Conservation (phyloP, 2,888 invertebrate species). For the Amiota mariae region DNA sequence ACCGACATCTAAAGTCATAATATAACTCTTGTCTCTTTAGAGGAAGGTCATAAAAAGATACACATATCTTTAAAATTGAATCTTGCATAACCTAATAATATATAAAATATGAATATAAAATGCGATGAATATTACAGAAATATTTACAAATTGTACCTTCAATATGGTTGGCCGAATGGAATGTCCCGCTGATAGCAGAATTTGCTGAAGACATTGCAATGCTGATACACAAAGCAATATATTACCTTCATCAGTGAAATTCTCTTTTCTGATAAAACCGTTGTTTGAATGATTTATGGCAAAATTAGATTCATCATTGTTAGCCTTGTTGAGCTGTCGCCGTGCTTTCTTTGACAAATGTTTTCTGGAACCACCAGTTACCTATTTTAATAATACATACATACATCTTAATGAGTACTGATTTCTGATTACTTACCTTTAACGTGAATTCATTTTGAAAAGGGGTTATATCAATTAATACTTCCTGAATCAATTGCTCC, state of each 20-base stretch:
- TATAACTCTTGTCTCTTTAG: not conserved
- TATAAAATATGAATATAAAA: not conserved
- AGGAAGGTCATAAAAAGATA: not conserved
- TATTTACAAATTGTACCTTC: not conserved
- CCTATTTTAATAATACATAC: not conserved
- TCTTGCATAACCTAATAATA: not conserved
- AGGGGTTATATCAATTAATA: not conserved
- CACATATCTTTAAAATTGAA: slow-evolving; percentile 10
- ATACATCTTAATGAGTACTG: no score
- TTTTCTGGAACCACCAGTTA: not conserved
- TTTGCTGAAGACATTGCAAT: slow-evolving; percentile 1
- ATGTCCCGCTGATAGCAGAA: not conserved
- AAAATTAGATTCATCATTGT: not conserved
- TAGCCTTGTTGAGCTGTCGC: not conserved
- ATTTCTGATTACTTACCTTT: not conserved
- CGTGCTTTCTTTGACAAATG: slow-evolving; percentile 6
- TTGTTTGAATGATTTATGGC: not conserved
- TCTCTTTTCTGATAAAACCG: not conserved
- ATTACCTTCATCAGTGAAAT: not conserved
- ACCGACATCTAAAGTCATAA: not conserved
- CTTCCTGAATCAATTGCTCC: not conserved
- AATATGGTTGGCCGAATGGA: not conserved
- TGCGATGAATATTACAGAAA: not conserved
- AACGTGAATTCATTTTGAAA: not conserved
- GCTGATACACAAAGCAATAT: not conserved